Conservation (phyloP, 2,113 vertebrate species). For the Gnathonemus echidnorhynchus region DNA sequence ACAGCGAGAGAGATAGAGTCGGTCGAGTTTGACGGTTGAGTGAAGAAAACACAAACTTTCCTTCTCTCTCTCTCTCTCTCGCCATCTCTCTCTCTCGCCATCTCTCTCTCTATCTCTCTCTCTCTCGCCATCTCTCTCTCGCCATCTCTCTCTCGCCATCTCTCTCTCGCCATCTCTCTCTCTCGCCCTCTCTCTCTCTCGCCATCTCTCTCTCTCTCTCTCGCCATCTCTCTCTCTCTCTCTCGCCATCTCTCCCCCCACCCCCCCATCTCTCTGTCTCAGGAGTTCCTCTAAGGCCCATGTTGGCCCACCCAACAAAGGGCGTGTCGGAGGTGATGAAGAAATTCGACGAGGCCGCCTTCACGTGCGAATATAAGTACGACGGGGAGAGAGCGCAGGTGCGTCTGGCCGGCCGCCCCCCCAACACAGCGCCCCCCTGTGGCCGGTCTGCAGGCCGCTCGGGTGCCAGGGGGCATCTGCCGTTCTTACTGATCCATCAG, state of each 20-base stretch:
- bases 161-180: not conserved
- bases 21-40: not conserved
- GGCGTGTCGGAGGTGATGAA: conserved; percentile 80
- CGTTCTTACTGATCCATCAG: not conserved
- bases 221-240: not conserved
- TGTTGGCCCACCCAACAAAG: conserved; percentile 84
- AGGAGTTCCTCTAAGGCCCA: conserved; percentile 80
- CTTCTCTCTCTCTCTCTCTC: no score
- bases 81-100: not conserved
- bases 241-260: not conserved
- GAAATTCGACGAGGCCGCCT: conserved; percentile 75
- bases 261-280: not conserved
- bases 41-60: not conserved
- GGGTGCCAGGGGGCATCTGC: not conserved
- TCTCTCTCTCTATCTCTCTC: not conserved
- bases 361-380: conserved; percentile 90
- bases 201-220: no score
- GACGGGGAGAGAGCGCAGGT: conserved; percentile 87
- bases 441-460: not conserved
- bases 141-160: not conserved
- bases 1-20: no score
- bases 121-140: not conserved
- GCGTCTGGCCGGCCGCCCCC: not conserved
- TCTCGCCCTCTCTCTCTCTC: no score
- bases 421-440: not conserved